Base-by-base conservation (phyloP, 2,888 invertebrate genomes). In the Colletes collaris region DNA sequence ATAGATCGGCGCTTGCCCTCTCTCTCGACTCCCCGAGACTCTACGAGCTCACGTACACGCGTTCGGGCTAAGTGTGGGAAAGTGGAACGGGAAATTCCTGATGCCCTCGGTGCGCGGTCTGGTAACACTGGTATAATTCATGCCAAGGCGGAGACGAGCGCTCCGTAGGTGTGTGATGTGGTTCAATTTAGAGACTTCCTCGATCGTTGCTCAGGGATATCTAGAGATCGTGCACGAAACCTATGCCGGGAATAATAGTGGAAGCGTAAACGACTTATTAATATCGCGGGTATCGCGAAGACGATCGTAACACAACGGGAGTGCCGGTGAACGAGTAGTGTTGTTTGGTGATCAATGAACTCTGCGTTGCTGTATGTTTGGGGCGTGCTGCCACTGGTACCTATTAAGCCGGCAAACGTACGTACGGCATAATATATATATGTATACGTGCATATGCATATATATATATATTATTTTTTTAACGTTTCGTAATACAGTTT, bases 341-440 rank as follows among this genome's bases (percentile, higher is more conserved):
- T 76, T 71, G 13, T 59, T 73, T 69, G 71, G 87, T 91, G 90
- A 91, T 91, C 91, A 91, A 91, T 91, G 91, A 91, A 91, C 91
- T 91, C 87, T 87, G 83, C 72, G 78, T 81, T 80, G 86, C 82
- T 86, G 85, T 77, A 88, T 87, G 87, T 89, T 90, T 87, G 88
- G 90, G 89, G 89, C 88, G 89, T 89, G 88, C 89, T 89, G 82
- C 83, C 82, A 83, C 80, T 79, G 84, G 50, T 64, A 52, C 66
- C 67, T 75, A 75, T 71, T 81, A 79, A 81, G 77, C 86, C 82
- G 88, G 83, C 79, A 69, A 46, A 83, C 70, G 86, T 86, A 83
- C 7, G 84, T 87, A 86, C 55, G 64, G 55, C 35, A 56, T 16
- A 62, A 56, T 50, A 11, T 27, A 46, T n/a, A 65, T 52, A 56